Evolutionary conservation across 2,888 invertebrate genomes (phyloP).

Genomic region (Lycocerus yunnanus): DNA sequence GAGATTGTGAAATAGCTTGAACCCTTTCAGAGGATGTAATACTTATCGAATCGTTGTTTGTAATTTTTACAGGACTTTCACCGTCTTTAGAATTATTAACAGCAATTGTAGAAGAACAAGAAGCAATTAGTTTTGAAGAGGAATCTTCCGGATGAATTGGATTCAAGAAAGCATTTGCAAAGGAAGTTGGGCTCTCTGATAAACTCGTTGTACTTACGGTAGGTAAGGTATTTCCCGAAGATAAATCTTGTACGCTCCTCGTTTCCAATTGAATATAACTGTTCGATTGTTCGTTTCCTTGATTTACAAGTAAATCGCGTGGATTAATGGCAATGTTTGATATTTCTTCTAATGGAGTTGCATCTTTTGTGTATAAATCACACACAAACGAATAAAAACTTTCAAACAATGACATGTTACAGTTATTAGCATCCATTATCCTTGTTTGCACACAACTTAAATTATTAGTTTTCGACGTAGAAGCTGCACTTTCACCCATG

Average conservation of each 20-base stretch:
- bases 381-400: slow-evolving; percentile 24
- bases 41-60: not conserved
- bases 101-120: not conserved
- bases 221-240: not conserved
- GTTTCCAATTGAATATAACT: not conserved
- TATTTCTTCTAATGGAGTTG: not conserved
- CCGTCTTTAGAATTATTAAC: too few relatives aligned
- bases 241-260: not conserved
- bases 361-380: slow-evolving; percentile 15
- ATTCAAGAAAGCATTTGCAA: not conserved
- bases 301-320: slow-evolving; percentile 9
- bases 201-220: not conserved
- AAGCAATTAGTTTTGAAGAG: not conserved
- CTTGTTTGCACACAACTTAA: slow-evolving; percentile 8
- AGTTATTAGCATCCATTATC: slow-evolving; percentile 11
- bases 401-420: slow-evolving; percentile 17
- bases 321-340: slow-evolving; percentile 5
- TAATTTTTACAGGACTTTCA: not conserved
- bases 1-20: too few relatives aligned
- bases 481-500: not conserved
- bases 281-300: not conserved
- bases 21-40: not conserved
- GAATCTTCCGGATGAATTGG: not conserved
- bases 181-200: not conserved
- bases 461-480: not conserved